Base-by-base conservation (phyloP, 2,888 invertebrate species). In the Neoscelio sp. region DNA sequence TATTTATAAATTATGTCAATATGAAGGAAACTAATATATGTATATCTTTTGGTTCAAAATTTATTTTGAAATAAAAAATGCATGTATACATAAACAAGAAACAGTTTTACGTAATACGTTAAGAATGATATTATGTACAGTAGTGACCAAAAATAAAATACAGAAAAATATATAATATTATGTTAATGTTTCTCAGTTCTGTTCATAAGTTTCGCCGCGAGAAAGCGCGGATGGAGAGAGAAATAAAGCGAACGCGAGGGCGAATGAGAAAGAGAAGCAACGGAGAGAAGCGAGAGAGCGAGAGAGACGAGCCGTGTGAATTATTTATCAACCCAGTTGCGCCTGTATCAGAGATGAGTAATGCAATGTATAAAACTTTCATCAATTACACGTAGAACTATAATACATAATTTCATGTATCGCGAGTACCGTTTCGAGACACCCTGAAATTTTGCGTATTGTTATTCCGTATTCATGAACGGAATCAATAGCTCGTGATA, bases 301-400 rank as follows among this genome's bases (percentile, higher is more conserved):
- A 83, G 86, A 86, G 83, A 81, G 82, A n/a, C n/a, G 81, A 82
- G 80, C 83, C 82, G 82, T 83, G 88, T 88, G 88, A 88, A 89
- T 89, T 86, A 88, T 89, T 88, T 88, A 89, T 89, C 86, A 87
- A 86, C 85, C 86, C 85, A 83, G 85, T 86, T 84, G 85, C 84
- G 83, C 82, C 83, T 81, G 83, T 80, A 68, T 73, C 79, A 75
- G 71, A 79, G 79, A 75, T 75, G 80, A 76, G 80, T 76, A 80
- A 80, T 80, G 80, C 80, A 68, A 80, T 77, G 80, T 80, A 76
- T 80, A 80, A 80, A 80, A 80, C 76, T 80, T 80, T 76, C 80
- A 80, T 80, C 80, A 80, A 80, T 80, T 80, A 80, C 73, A 80
- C 80, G 80, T 68, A 62, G 54, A 80, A 80, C 73, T 80, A 68